Evolutionary conservation across 23 tunicate genomes (phyloP).

Genomic region (Oikopleura vanhoeffeni): DNA sequence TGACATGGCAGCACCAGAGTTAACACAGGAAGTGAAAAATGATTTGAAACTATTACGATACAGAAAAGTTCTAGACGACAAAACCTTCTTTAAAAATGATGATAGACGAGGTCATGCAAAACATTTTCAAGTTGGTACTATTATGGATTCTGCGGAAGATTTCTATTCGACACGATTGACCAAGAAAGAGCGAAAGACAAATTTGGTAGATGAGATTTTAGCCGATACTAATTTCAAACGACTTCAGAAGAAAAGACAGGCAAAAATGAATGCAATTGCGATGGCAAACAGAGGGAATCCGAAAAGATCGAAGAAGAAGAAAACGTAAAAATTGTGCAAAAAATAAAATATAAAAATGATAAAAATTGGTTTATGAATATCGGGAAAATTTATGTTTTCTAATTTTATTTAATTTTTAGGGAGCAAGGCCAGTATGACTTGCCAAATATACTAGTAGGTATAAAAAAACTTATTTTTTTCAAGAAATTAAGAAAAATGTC

Average conservation of each 20-base stretch:
- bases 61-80: not conserved
- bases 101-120: constrained; percentile 2
- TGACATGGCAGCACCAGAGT: constrained; percentile 13
- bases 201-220: not conserved
- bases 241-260: constrained; percentile 2
- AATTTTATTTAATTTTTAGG: too few relatives aligned
- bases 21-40: constrained; percentile 1
- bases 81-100: not conserved
- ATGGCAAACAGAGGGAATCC: not conserved
- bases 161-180: not conserved
- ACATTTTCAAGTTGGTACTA: not conserved
- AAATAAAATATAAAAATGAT: too few relatives aligned
- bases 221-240: not conserved
- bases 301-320: too few relatives aligned
- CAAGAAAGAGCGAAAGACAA: not conserved
- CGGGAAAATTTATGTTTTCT: too few relatives aligned
- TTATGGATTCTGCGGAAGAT: not conserved
- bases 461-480: too few relatives aligned
- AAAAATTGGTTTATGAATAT: too few relatives aligned
- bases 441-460: too few relatives aligned
- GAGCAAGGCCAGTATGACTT: too few relatives aligned
- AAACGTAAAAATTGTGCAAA: too few relatives aligned
- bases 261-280: not conserved
- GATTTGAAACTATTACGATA: not conserved
- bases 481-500: too few relatives aligned